These are phyloP conservation scores for Anthoscopus minutus DNA, from an alignment of 2,113 vertebrate genomes.

Conservation along the genomic window DNA sequence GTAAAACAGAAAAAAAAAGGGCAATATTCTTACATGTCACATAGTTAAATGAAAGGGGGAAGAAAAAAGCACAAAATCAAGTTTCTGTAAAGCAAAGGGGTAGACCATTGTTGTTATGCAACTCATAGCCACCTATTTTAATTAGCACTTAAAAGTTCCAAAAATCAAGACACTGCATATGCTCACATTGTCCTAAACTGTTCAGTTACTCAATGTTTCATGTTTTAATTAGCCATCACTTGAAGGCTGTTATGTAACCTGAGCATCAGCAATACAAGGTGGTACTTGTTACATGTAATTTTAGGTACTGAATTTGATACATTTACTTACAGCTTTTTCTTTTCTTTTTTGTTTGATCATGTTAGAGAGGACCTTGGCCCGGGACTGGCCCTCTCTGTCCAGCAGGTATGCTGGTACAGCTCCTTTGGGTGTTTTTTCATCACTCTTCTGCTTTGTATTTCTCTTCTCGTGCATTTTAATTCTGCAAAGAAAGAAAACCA, in stretches of 20 bases:
- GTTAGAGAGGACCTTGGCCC: conserved; percentile 94
- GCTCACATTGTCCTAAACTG: not conserved
- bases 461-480: conserved; percentile 99
- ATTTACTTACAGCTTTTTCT: conserved; percentile 92
- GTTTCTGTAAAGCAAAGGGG: not conserved
- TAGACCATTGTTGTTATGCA: not conserved
- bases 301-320: not conserved
- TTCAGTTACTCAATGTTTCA: not conserved
- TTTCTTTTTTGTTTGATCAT: conserved; percentile 99
- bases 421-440: conserved; percentile 93
- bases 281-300: not conserved
- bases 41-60: not conserved
- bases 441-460: conserved; percentile 90
- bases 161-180: not conserved
- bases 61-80: not conserved
- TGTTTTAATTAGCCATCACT: not conserved
- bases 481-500: conserved; percentile 59
- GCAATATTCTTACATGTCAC: not conserved
- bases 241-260: not conserved
- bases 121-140: not conserved
- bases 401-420: conserved; percentile 92
- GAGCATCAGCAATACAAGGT: not conserved
- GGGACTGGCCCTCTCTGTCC: conserved; percentile 92
- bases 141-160: not conserved
- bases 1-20: not conserved